Percentiles rank a stretch among this genome's conserved stretches.
These are phyloP conservation scores for Hyphantria cunea DNA, from an alignment of 1,140 invertebrate species.

Conservation along the genomic window DNA sequence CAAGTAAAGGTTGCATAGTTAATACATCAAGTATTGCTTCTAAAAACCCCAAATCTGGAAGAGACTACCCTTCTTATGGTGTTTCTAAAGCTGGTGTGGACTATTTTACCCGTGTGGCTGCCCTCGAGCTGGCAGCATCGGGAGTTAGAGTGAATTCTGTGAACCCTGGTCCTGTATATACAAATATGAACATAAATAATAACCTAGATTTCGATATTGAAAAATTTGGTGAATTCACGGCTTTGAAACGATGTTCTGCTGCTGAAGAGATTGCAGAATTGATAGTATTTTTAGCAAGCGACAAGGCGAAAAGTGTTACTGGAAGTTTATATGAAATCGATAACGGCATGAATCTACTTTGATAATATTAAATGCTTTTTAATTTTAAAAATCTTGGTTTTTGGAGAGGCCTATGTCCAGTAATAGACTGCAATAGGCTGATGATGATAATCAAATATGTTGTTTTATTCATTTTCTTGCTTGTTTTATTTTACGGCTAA, in stretches of 20 bases:
- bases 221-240: background rate
- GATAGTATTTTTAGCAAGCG: constrained; percentile 28
- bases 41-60: background rate
- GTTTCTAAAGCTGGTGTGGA: constrained; percentile 16
- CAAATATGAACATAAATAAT: constrained; percentile 4
- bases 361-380: too few relatives aligned
- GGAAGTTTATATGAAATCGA: constrained; percentile 21
- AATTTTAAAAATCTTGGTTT: too few relatives aligned
- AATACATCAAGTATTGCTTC: constrained; percentile 89
- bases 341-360: too few relatives aligned
- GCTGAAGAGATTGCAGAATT: constrained; percentile 31
- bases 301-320: constrained; percentile 31
- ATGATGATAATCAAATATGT: too few relatives aligned
- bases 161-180: constrained; percentile 13
- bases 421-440: too few relatives aligned
- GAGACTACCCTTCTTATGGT: background rate
- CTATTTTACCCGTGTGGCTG: constrained; percentile 7
- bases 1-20: constrained; percentile 87
- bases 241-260: constrained; percentile 1
- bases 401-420: too few relatives aligned
- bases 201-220: background rate
- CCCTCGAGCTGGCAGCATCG: constrained; percentile 1
- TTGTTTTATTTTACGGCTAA: too few relatives aligned
- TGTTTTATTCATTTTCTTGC: too few relatives aligned
- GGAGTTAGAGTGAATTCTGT: constrained; percentile 26